These are phyloP conservation scores for Drosophila pseudotalamancana DNA, from an alignment of 2,888 invertebrate genomes.

Conservation along the genomic window DNA sequence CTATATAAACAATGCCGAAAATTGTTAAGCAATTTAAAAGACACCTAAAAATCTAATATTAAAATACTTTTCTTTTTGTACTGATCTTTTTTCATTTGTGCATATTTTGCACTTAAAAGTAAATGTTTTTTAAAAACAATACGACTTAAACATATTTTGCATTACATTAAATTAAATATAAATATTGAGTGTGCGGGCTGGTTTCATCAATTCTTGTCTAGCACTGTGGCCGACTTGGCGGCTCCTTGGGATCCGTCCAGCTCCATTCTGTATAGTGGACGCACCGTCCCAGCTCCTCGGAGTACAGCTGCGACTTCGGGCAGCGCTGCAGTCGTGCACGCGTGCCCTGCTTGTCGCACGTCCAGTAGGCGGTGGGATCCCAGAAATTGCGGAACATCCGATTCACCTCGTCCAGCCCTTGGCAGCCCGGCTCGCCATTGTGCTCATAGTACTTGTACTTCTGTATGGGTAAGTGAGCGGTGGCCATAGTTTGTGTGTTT, in stretches of 20 bases:
- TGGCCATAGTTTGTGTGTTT: conserved; percentile 46
- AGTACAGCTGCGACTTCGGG: conserved; percentile 70
- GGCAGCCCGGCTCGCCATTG: conserved; percentile 81
- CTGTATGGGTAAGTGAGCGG: conserved; percentile 67
- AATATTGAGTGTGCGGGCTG: conserved; percentile 2
- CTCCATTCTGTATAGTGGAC: conserved; percentile 79
- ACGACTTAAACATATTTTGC: conserved; percentile 35
- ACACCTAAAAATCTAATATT: conserved; percentile 23
- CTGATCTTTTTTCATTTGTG: conserved; percentile 45
- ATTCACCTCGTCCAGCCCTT: conserved; percentile 75
- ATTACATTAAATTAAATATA: conserved; percentile 18
- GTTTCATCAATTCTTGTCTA: conserved; percentile 1
- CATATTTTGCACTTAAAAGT: conserved; percentile 51
- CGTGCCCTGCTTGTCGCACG: conserved; percentile 73
- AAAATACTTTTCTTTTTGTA: conserved; percentile 51
- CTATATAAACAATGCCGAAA: conserved; percentile 44
- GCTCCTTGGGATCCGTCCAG: conserved; percentile 80
- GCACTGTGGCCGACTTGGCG: conserved; percentile 76
- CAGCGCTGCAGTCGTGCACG: conserved; percentile 72
- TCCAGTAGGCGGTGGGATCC: conserved; percentile 82
- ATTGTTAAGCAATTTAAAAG: conserved; percentile 40
- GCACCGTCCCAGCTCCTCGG: conserved; percentile 73
- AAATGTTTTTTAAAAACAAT: conserved; percentile 66
- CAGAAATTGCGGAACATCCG: conserved; percentile 81
- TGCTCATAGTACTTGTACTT: conserved; percentile 69